Base-by-base conservation (phyloP, 2,113 vertebrate species). In the Callionymus lyra region DNA sequence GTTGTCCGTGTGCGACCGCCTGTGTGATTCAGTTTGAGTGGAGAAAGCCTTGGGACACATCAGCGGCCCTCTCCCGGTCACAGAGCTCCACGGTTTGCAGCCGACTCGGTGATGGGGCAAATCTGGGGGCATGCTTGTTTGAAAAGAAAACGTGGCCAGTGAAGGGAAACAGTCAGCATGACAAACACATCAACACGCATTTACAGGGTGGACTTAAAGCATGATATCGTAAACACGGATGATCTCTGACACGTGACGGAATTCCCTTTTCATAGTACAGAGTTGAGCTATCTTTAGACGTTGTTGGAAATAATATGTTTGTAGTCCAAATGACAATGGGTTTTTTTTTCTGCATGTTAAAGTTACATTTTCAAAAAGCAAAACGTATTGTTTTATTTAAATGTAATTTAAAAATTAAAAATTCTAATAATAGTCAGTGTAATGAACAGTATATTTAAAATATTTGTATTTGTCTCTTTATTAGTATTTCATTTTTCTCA, bases 11-110 rank as follows among this genome's bases (percentile, higher is more conserved):
- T 76, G 74, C 59, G 72, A 27, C 61, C 51, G 68, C 44, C 65
- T 68, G 72, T 69, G 70, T 82, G 80, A 81, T 80, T 65, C 48
- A 58, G 56, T 59, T 48, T 63, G 61, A 77, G 82, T 72, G 65
- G 39, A 71, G 54, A 72, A 61, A 52, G 72, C 68, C 68, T 52
- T 48, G 61, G 68, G 72, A 69, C 67, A 77, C 74, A 72, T 72
- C 70, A 62, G 54, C 45, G 60, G 53, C 59, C 57, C 64, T 51
- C 42, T 53, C 16, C 60, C 34, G 51, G 70, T 80, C 57, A 63
- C 32, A 15, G 44, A 59, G 49, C 56, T 15, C 70, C 67, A 49
- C 57, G 40, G 61, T 72, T 67, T 74, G 17, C 66, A 63, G 52
- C 62, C 62, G 63, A 79, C 64, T 74, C 61, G 47, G 74, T 74